These are phyloP conservation scores for Resseliella maxima DNA, from an alignment of 2,888 invertebrate species.

Conservation along the genomic window DNA sequence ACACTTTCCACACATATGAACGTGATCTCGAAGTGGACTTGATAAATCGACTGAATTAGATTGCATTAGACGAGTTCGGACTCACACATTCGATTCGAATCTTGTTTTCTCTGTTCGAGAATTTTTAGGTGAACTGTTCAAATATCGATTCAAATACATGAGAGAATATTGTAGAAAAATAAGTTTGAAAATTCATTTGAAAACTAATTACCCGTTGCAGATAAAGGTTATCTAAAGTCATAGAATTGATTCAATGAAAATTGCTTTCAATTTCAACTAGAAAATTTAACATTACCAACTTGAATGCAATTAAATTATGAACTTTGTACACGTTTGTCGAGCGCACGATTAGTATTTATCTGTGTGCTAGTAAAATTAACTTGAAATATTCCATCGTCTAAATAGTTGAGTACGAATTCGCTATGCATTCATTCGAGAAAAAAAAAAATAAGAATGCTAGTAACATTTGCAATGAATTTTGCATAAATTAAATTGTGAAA, in stretches of 20 bases:
- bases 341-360: conserved; percentile 5
- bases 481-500: conserved; percentile 47
- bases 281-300: neutral
- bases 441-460: neutral
- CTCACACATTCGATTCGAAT: no score
- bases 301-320: conserved; percentile 35
- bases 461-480: conserved; percentile 43
- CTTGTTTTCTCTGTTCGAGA: no score
- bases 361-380: neutral
- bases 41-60: neutral
- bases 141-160: neutral
- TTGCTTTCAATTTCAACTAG: neutral
- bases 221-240: conserved; percentile 43
- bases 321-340: neutral
- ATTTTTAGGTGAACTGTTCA: neutral
- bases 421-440: neutral
- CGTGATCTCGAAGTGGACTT: neutral
- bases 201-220: conserved; percentile 14
- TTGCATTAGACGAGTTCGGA: neutral
- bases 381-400: neutral
- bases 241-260: neutral
- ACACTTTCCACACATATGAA: neutral
- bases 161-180: neutral
- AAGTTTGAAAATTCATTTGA: neutral
- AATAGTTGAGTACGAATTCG: neutral